These are phyloP conservation scores for Pelvicachromis taeniatus DNA, from an alignment of 2,113 vertebrate genomes.

Conservation along the genomic window DNA sequence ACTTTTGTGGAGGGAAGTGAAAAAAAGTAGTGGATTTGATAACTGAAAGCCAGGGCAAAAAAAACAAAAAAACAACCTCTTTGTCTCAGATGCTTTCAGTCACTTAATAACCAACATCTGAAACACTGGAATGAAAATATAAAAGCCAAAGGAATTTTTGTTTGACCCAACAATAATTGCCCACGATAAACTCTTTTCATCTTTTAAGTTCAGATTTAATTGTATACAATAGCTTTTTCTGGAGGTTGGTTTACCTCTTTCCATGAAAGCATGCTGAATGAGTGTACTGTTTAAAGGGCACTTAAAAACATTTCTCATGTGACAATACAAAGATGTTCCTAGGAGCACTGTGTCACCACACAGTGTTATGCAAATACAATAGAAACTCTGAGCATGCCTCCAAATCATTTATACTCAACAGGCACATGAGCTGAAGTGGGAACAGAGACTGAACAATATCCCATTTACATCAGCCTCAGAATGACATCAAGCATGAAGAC, in stretches of 20 bases:
- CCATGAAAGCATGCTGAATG: slow-evolving; percentile 32
- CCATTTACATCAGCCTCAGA: not conserved
- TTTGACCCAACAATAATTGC: not conserved
- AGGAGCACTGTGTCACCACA: not conserved
- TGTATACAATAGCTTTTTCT: not conserved
- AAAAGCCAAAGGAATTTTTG: not conserved
- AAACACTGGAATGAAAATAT: not conserved
- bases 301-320: slow-evolving; percentile 2
- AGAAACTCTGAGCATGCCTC: not conserved
- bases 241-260: slow-evolving; percentile 27
- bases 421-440: not conserved
- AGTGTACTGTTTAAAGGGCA: slow-evolving; percentile 8
- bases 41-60: not conserved
- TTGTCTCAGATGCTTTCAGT: not conserved
- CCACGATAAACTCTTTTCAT: not conserved
- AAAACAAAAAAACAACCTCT: not conserved
- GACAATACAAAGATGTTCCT: not conserved
- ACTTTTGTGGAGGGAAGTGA: not conserved
- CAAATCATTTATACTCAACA: not conserved
- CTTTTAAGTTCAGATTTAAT: not conserved
- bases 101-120: not conserved
- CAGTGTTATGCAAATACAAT: slow-evolving; percentile 7
- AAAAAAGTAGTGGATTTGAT: not conserved
- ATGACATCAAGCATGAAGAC: not conserved
- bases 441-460: not conserved